Base-by-base conservation (phyloP, 2,888 invertebrate genomes). In the Drosophila anomalipes region DNA sequence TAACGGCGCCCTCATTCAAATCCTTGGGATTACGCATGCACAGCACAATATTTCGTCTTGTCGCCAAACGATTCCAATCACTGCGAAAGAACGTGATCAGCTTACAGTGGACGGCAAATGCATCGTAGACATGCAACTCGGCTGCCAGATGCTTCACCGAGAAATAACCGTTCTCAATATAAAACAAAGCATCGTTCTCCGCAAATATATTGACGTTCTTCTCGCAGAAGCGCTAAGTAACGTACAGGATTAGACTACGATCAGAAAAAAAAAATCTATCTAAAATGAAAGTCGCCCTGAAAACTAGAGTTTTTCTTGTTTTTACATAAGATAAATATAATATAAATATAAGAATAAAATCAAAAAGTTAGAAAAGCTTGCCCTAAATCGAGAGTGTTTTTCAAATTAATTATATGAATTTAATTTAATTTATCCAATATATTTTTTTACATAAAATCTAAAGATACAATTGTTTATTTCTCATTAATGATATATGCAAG, bases 111-210 rank as follows among this genome's bases (percentile, higher is more conserved):
- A 91, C 30, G 9, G 91, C 83, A 56, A 93, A 88, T 22, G 86
- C 90, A 37, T 84, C 79, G 39, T 93, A 93, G 7, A 83, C 77
- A 62, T 93, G 93, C n/a, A 83, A 52, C 68, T 93, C 93, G 3
- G 89, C 60, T 0, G 93, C 72, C 63, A 91, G 72, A 67, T 91
- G 92, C 71, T 93, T 93, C 49, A 90, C 81, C 16, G 83, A 91
- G 73, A 92, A 93, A 59, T 91, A 90, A 78, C 92, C 92, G 33
- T 87, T 89, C 19, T 92, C 88, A 39, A 93, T 90, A 63, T 93
- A 93, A 63, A 77, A 90, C 3, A 81, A 39, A 6, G 93, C 92
- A 82, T 93, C 93, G n/a, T 69, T 66, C 54, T 92, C 87, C 5
- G 92, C 82, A 71, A 93, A 93, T 68, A 93, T 91, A 61, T 93